These are phyloP conservation scores for Miniopterus natalensis DNA, from an alignment of 2,113 vertebrate species.

Conservation along the genomic window DNA sequence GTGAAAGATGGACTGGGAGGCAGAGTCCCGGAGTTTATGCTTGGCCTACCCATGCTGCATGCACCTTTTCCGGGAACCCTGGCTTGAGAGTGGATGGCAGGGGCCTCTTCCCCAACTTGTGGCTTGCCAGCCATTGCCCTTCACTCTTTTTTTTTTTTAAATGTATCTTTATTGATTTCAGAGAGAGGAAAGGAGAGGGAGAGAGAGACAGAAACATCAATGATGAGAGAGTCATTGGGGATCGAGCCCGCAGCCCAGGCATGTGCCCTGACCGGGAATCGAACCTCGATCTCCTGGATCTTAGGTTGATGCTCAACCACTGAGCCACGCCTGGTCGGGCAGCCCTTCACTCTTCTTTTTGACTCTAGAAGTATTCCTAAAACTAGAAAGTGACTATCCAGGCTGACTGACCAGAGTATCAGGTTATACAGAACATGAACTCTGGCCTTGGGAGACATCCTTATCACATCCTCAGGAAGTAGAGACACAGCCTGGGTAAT, in stretches of 20 bases:
- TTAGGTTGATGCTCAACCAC: too few species aligned
- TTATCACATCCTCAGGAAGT: background rate
- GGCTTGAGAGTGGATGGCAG: background rate
- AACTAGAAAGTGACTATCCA: background rate
- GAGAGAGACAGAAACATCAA: too few species aligned
- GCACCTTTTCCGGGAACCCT: background rate
- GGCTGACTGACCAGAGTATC: background rate
- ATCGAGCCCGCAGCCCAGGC: too few species aligned
- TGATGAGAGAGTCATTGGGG: too few species aligned
- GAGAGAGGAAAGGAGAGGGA: too few species aligned
- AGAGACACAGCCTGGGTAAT: background rate
- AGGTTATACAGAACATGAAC: background rate
- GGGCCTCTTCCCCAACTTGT: background rate
- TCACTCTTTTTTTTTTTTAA: background rate
- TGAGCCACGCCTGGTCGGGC: too few species aligned
- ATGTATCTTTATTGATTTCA: too few species aligned
- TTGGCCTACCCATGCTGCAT: rapidly evolving
- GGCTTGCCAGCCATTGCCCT: background rate
- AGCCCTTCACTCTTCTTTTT: background rate
- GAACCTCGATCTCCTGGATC: too few species aligned
- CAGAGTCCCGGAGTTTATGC: background rate
- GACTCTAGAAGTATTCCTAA: background rate
- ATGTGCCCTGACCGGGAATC: too few species aligned
- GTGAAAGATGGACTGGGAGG: background rate
- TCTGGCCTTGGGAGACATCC: background rate